Percentiles rank a stretch among this genome's conserved stretches.
Evolutionary conservation across 2,797 vertebrate species (phyloP).

Genomic region (Aphelocoma californica): DNA sequence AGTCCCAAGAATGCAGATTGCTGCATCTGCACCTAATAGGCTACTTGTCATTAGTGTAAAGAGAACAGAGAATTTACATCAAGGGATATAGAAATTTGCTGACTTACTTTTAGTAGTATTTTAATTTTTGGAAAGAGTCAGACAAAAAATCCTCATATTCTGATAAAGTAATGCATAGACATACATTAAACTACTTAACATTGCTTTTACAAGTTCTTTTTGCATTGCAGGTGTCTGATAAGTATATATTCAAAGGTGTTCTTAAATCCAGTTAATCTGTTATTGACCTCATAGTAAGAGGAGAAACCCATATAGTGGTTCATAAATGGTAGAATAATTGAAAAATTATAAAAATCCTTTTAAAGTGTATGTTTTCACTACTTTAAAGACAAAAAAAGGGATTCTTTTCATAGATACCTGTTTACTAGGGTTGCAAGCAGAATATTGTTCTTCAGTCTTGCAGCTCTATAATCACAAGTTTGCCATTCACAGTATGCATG

Average conservation of each 20-base stretch:
- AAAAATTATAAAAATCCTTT: neutral
- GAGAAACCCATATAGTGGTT: neutral
- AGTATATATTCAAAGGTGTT: neutral
- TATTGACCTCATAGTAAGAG: neutral
- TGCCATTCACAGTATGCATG: neutral
- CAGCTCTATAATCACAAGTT: neutral
- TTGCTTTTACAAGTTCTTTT: neutral
- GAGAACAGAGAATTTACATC: neutral
- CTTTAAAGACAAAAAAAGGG: neutral
- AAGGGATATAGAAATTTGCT: neutral
- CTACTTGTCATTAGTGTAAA: neutral
- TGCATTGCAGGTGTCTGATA: neutral
- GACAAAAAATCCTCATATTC: neutral
- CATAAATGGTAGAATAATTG: neutral
- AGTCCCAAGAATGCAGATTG: neutral
- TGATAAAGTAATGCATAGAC: neutral
- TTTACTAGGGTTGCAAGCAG: neutral
- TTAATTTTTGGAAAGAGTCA: neutral
- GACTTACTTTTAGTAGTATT: neutral
- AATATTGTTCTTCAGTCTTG: neutral
- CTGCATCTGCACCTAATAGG: neutral
- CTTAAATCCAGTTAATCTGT: neutral
- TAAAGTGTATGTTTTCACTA: neutral
- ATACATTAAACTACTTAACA: neutral
- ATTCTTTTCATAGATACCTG: neutral